phyloP scores from a whole-genome alignment of 2,888 invertebrate genomes.

The Alloplasta piceator region DNA sequence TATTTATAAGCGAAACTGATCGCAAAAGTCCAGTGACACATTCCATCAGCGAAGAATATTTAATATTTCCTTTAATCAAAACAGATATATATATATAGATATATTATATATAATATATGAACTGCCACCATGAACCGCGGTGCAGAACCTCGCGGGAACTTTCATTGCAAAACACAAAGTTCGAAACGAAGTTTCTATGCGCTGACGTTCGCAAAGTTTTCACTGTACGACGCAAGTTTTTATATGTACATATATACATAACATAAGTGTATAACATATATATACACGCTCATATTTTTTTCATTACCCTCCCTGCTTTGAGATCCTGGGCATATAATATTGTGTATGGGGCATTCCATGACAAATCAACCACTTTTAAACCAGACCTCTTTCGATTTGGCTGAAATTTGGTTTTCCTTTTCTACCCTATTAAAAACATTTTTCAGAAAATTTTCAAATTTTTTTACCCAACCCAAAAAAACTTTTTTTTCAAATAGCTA shows the following conservation, averaged over 20 bases:
- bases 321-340: neutral
- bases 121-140: constrained; percentile 18
- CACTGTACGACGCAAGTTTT: constrained; percentile 42
- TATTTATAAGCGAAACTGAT: constrained; percentile 34
- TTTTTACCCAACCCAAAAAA: too few relatives aligned
- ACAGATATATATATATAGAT: constrained; percentile 10
- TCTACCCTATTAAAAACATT: too few relatives aligned
- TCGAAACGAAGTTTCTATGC: constrained; percentile 33
- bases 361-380: too few relatives aligned
- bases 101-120: constrained; percentile 5
- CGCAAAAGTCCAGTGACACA: constrained; percentile 12
- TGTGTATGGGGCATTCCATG: too few relatives aligned
- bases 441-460: too few relatives aligned
- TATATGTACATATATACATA: too few relatives aligned
- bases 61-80: constrained; percentile 39
- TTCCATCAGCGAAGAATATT: constrained; percentile 42
- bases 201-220: constrained; percentile 48
- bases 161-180: constrained; percentile 47
- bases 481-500: too few relatives aligned
- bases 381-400: too few relatives aligned
- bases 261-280: too few relatives aligned
- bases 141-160: constrained; percentile 41
- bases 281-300: constrained; percentile 15
- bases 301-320: constrained; percentile 13
- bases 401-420: too few relatives aligned